phyloP scores from a whole-genome alignment of 2,888 invertebrate species.

The Lycophotia porphyrea region DNA sequence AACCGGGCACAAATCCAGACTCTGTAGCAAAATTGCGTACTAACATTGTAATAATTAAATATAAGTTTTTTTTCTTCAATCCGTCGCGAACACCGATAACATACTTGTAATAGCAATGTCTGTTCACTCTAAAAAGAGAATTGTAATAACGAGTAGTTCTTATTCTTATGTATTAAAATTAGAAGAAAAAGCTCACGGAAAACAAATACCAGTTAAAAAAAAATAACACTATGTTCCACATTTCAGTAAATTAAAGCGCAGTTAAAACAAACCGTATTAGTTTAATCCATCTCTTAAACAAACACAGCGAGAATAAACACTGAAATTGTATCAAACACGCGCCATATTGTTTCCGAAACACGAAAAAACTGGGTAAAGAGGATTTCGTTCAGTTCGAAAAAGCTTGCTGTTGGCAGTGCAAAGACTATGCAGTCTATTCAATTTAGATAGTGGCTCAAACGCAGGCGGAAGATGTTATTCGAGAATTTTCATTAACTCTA shows the following conservation, averaged over 20 bases:
- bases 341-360: slow-evolving; percentile 13
- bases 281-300: background rate
- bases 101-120: background rate
- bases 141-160: background rate
- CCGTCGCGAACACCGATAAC: background rate
- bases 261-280: background rate
- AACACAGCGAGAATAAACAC: slow-evolving; percentile 1
- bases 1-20: too few species aligned
- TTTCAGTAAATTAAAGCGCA: background rate
- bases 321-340: background rate
- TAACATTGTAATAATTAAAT: too few species aligned
- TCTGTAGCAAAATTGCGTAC: too few species aligned
- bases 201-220: background rate
- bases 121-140: background rate
- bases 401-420: slow-evolving; percentile 21
- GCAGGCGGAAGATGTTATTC: slow-evolving; percentile 55
- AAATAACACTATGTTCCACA: background rate
- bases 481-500: slow-evolving; percentile 65
- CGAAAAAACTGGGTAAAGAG: slow-evolving; percentile 13
- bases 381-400: slow-evolving; percentile 41
- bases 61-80: background rate
- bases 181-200: background rate
- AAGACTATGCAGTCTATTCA: slow-evolving; percentile 57
- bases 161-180: background rate
- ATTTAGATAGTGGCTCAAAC: slow-evolving; percentile 62